Percentiles rank a stretch among this genome's conserved stretches.
These are phyloP conservation scores for Amblyopsis rosae DNA, from an alignment of 2,113 vertebrate genomes.

Conservation along the genomic window DNA sequence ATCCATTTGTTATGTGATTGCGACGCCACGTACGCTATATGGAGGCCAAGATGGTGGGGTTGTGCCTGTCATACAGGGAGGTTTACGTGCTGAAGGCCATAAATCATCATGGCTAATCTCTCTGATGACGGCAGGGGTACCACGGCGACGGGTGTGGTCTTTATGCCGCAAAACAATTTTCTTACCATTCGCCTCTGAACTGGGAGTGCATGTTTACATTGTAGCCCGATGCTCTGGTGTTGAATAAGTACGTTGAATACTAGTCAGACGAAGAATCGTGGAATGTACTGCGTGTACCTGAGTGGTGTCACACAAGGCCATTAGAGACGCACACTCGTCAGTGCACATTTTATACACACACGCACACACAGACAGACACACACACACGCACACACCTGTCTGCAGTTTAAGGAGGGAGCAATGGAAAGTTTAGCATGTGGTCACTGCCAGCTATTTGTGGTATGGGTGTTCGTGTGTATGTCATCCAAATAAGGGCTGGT, in stretches of 20 bases:
- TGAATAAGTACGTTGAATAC: constrained; percentile 50
- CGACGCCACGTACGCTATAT: neutral
- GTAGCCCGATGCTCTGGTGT: constrained; percentile 38
- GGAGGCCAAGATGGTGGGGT: constrained; percentile 31
- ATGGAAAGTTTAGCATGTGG: constrained; percentile 47
- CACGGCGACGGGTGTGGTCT: constrained; percentile 32
- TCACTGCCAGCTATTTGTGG: constrained; percentile 53
- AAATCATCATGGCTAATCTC: constrained; percentile 58
- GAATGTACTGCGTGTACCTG: constrained; percentile 51
- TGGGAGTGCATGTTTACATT: constrained; percentile 50
- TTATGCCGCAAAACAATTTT: constrained; percentile 47
- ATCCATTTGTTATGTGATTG: constrained; percentile 41
- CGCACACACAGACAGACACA: constrained; percentile 15
- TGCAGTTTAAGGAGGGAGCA: constrained; percentile 34
- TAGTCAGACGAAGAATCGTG: constrained; percentile 10
- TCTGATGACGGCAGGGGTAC: constrained; percentile 31
- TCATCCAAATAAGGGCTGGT: constrained; percentile 59
- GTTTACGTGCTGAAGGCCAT: constrained; percentile 31
- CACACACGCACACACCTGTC: constrained; percentile 48
- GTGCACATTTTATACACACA: constrained; percentile 12
- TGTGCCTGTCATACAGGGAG: constrained; percentile 17
- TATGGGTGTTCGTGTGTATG: constrained; percentile 54
- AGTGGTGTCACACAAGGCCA: constrained; percentile 27
- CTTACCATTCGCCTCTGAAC: constrained; percentile 30
- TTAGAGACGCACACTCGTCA: neutral